Evolutionary conservation across 2,888 invertebrate species (phyloP).

Genomic region (Synanthedon vespiformis): DNA sequence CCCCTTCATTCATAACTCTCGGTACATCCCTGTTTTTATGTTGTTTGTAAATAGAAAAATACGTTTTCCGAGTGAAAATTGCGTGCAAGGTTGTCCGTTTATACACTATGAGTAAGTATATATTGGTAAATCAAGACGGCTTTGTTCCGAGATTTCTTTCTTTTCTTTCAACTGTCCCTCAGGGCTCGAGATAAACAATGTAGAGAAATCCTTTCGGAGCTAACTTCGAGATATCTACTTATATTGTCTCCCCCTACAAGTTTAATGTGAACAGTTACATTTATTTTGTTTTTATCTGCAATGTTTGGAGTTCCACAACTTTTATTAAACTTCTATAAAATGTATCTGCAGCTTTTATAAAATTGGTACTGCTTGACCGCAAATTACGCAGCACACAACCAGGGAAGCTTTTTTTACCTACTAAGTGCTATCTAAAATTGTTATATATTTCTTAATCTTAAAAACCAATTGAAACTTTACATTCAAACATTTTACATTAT

Average conservation of each 20-base stretch:
- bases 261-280: constrained; percentile 18
- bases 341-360: too few species aligned
- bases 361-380: too few species aligned
- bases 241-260: constrained; percentile 16
- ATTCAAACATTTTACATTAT: too few species aligned
- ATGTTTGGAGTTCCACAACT: too few species aligned
- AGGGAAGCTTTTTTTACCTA: too few species aligned
- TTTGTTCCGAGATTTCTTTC: constrained; percentile 24
- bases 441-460: too few species aligned
- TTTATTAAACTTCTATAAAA: too few species aligned
- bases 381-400: too few species aligned
- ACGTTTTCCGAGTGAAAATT: not conserved
- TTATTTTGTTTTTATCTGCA: too few species aligned
- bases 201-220: constrained; percentile 22
- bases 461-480: too few species aligned
- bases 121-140: constrained; percentile 9
- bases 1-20: not conserved
- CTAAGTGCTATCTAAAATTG: too few species aligned
- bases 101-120: not conserved
- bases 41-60: not conserved
- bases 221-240: constrained; percentile 13
- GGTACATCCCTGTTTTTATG: not conserved
- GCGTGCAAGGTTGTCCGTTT: not conserved
- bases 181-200: constrained; percentile 45
- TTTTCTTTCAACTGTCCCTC: constrained; percentile 33